Evolutionary conservation across 1,140 invertebrate genomes (phyloP).

Genomic region (Drosophila teissieri): DNA sequence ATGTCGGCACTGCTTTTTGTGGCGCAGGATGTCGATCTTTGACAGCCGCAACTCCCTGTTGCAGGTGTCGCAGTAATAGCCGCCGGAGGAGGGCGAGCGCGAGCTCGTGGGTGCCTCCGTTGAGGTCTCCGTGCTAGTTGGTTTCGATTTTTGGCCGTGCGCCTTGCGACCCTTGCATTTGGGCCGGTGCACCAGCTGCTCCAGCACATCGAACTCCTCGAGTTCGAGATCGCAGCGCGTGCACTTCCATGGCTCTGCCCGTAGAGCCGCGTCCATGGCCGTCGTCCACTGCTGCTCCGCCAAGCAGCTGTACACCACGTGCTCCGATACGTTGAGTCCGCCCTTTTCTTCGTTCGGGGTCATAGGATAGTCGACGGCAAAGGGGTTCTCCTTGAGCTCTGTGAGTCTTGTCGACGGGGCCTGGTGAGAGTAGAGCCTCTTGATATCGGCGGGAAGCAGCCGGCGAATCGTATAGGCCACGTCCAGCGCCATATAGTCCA

Average conservation of each 20-base stretch:
- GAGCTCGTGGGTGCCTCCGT: not conserved
- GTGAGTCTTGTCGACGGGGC: conserved; percentile 67
- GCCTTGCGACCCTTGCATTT: conserved; percentile 69
- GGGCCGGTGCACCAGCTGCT: conserved; percentile 85
- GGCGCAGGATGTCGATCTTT: conserved; percentile 90
- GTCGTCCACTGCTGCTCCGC: conserved; percentile 87
- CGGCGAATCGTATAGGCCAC: conserved; percentile 93
- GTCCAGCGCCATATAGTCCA: conserved; percentile 91
- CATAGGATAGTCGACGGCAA: conserved; percentile 87
- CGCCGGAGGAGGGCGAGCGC: not conserved
- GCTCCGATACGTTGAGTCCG: conserved; percentile 92
- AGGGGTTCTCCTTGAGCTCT: conserved; percentile 88
- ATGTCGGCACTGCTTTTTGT: conserved; percentile 87
- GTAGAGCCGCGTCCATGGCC: conserved; percentile 86
- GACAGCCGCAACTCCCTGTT: conserved; percentile 89
- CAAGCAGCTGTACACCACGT: conserved; percentile 93
- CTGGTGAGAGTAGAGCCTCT: conserved; percentile 87
- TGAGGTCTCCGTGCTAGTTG: not conserved
- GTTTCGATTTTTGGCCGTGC: conserved; percentile 45
- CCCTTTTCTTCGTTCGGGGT: conserved; percentile 90
- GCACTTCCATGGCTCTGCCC: conserved; percentile 86
- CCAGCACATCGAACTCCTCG: conserved; percentile 85
- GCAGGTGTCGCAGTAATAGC: conserved; percentile 91
- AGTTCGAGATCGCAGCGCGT: conserved; percentile 85
- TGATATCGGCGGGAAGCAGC: conserved; percentile 93